Base-by-base conservation (phyloP, 2,113 vertebrate species). In the Oenanthe melanoleuca region DNA sequence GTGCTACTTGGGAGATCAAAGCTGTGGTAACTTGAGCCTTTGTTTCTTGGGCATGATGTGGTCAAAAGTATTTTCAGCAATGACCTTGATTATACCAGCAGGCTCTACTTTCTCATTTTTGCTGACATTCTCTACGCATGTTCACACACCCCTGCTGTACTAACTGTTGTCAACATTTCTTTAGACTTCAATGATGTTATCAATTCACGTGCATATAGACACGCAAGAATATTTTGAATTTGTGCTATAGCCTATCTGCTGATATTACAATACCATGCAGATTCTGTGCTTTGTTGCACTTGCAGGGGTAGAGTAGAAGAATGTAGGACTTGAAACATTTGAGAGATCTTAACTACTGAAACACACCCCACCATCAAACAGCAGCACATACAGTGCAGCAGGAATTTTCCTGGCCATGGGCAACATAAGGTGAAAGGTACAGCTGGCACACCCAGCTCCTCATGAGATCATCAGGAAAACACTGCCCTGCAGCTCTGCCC, bases 131-230 rank as follows among this genome's bases (percentile, higher is more conserved):
- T 49, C 66, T 67, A 19, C 0, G 1, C 15, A 28, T 7, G 20
- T 37, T 70, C 42, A 57, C 0, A 0, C 22, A 67, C 14, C 9
- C 1, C 34, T 55, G 28, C 14, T 59, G 53, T 23, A 79, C 44
- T 86, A 90, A 10, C 17, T 45, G 22, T 3, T 40, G 25, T 14
- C 20, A 55, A 38, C 24, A 37, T 15, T 75, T 69, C 34, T 22
- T 70, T 47, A 84, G 34, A 56, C 13, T 59, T 67, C 44, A 61
- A 16, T n/a, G 5, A 44, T 22, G 25, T 57, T 69, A 55, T 16
- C 12, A 45, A 44, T 40, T 60, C 49, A 38, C 2, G 21, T 21
- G 52, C 33, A 31, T 15, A n/a, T 0, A 52, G 70, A 63, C 26
- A 28, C 37, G 44, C 25, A 80, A 86, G 82, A 67, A 20, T 34